Evolutionary conservation across 1,140 invertebrate species (phyloP).

Genomic region (Drosophila watanabei): DNA sequence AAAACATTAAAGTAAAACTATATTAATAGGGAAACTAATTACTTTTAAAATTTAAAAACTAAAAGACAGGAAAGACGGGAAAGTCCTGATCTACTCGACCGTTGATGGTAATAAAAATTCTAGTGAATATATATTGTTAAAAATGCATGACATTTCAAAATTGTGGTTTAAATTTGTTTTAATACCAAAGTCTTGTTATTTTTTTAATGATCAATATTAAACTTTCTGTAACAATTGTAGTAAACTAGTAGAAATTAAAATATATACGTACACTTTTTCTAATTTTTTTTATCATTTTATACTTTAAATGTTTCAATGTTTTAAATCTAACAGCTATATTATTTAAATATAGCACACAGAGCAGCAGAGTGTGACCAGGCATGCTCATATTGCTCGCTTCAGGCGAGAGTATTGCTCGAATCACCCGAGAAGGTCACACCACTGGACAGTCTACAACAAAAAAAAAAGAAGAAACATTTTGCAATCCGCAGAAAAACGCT

Average conservation of each 20-base stretch:
- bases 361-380: not conserved
- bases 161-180: no score
- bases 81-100: no score
- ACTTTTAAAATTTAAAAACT: no score
- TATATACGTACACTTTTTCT: not conserved
- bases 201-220: not conserved
- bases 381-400: not conserved
- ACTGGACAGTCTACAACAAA: constrained; percentile 18
- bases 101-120: no score
- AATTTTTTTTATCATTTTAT: not conserved
- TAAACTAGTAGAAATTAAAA: not conserved
- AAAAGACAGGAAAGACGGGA: no score
- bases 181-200: not conserved
- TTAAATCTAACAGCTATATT: no score
- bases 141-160: no score
- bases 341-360: not conserved
- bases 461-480: constrained; percentile 59
- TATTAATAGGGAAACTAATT: no score
- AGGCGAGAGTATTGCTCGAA: not conserved
- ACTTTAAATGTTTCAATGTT: not conserved
- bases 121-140: no score
- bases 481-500: constrained; percentile 45
- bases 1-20: no score
- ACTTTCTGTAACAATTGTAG: not conserved
- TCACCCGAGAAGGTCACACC: not conserved